Evolutionary conservation across 2,888 invertebrate species (phyloP).

Genomic region (Dysmachus trigonus): DNA sequence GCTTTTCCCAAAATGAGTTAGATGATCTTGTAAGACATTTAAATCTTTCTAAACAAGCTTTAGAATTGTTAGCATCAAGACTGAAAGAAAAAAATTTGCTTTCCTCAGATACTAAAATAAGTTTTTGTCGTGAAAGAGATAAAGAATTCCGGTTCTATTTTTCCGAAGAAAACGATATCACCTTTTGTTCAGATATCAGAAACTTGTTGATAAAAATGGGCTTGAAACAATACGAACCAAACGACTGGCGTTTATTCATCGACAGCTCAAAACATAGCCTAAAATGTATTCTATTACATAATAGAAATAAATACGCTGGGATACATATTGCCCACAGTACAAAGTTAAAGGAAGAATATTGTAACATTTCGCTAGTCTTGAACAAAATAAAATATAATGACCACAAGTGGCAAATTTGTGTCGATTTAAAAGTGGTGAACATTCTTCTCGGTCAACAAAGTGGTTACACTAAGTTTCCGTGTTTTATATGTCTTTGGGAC

Average conservation of each 20-base stretch:
- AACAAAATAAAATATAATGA: constrained; percentile 26
- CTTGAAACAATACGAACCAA: not conserved
- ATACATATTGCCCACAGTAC: not conserved
- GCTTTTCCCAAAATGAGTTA: constrained; percentile 3
- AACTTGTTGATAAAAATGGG: not conserved
- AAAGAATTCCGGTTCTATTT: not conserved
- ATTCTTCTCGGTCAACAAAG: constrained; percentile 12
- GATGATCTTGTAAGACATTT: constrained; percentile 37
- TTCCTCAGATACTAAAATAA: not conserved
- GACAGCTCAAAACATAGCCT: not conserved
- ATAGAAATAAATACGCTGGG: constrained; percentile 1
- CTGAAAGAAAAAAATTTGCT: constrained; percentile 22
- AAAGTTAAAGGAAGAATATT: not conserved
- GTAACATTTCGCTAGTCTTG: not conserved
- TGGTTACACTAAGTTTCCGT: not conserved
- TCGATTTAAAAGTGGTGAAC: constrained; percentile 35
- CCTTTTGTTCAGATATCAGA: not conserved
- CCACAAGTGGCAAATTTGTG: not conserved
- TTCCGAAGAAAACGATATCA: not conserved
- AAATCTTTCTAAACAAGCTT: constrained; percentile 15
- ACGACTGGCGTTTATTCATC: not conserved
- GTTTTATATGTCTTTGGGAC: too few relatives aligned
- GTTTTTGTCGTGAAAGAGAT: not conserved
- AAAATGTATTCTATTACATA: not conserved
- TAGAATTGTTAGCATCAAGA: constrained; percentile 41